phyloP scores from a whole-genome alignment of 2,797 vertebrate species.

The Halcyon smyrnensis region DNA sequence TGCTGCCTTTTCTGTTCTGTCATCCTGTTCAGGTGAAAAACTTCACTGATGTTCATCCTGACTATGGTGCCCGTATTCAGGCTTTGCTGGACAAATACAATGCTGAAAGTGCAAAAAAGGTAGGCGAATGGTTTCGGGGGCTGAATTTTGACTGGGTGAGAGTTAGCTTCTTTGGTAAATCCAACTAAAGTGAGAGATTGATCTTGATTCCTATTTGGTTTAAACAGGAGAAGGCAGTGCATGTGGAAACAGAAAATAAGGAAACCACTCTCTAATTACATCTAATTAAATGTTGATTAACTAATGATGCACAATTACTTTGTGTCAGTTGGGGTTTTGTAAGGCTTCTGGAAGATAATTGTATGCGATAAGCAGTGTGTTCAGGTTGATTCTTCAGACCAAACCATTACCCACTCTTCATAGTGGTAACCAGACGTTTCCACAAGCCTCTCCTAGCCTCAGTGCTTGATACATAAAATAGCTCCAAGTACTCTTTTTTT shows the following conservation, averaged over 20 bases:
- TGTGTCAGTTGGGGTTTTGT: neutral
- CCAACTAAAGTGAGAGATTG: neutral
- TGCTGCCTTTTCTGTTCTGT: neutral
- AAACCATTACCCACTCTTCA: neutral
- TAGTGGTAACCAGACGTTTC: neutral
- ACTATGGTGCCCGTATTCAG: conserved; percentile 87
- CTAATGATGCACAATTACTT: neutral
- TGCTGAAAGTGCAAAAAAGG: conserved; percentile 80
- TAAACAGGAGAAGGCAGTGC: neutral
- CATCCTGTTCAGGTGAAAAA: conserved; percentile 84
- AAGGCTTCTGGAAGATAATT: neutral
- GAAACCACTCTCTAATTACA: neutral
- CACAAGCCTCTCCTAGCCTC: neutral
- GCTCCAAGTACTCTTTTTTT: neutral
- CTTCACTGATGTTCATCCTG: conserved; percentile 85
- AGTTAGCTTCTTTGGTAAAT: neutral
- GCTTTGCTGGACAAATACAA: conserved; percentile 85
- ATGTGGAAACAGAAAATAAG: neutral
- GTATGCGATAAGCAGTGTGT: fast-evolving
- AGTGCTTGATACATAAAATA: neutral
- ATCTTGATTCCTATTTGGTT: neutral
- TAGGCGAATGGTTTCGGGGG: conserved; percentile 35
- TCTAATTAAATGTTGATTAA: neutral
- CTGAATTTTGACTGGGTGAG: neutral
- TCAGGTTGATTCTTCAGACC: neutral